phyloP scores from a whole-genome alignment of 2,113 vertebrate species.

The Strigops habroptila region DNA sequence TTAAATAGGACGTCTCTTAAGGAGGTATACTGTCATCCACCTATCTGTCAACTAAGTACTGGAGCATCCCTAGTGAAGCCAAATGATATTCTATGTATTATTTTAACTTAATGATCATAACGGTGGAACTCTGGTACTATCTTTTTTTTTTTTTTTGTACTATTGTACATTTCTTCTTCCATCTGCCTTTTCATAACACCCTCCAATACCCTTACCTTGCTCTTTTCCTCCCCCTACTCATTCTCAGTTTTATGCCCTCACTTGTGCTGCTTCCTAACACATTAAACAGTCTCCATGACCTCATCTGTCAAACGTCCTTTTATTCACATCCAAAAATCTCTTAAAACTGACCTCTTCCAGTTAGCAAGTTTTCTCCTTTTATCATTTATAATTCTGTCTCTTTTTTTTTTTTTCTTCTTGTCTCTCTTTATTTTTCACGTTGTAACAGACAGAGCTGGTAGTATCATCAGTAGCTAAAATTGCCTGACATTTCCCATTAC shows the following conservation, averaged over 20 bases:
- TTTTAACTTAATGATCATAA: not conserved
- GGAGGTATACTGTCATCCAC: not conserved
- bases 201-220: not conserved
- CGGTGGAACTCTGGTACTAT: not conserved
- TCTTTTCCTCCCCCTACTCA: not conserved
- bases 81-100: not conserved
- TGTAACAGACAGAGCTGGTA: conserved; percentile 43
- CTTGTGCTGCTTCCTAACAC: not conserved
- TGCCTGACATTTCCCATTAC: conserved; percentile 62
- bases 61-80: not conserved
- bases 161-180: not conserved
- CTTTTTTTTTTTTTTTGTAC: not conserved
- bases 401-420: not conserved
- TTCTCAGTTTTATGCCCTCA: not conserved
- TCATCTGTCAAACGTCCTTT: conserved; percentile 1
- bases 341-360: conserved; percentile 17
- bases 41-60: not conserved
- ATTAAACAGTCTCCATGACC: conserved; percentile 39
- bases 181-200: not conserved
- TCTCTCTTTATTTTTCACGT: conserved; percentile 25
- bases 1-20: not conserved
- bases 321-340: conserved; percentile 51
- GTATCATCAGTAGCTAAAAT: conserved; percentile 48
- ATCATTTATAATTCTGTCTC: conserved; percentile 14
- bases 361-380: conserved; percentile 19